Percentiles rank a stretch among this genome's conserved stretches.
These are phyloP conservation scores for Scomber colias DNA, from an alignment of 2,113 vertebrate species.

Conservation along the genomic window DNA sequence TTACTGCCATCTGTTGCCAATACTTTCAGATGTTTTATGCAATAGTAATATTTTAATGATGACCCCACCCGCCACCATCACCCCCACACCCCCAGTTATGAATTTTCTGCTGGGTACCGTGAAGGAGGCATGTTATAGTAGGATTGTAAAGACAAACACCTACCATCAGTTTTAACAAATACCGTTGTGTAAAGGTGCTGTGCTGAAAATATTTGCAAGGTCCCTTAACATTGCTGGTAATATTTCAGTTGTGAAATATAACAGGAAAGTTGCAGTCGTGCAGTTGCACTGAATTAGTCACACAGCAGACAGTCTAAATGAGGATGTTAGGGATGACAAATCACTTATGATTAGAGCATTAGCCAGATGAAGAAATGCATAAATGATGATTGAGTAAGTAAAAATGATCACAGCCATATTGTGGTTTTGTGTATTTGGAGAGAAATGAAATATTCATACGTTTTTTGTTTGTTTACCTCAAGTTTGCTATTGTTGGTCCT, in stretches of 20 bases:
- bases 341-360: constrained; percentile 76
- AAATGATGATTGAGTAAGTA: constrained; percentile 71
- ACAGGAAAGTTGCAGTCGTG: constrained; percentile 50
- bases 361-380: constrained; percentile 81
- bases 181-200: constrained; percentile 67
- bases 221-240: constrained; percentile 69
- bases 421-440: constrained; percentile 63
- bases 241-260: constrained; percentile 51
- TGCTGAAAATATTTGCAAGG: constrained; percentile 63
- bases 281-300: constrained; percentile 76
- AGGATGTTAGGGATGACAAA: constrained; percentile 76
- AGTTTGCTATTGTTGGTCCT: constrained; percentile 49
- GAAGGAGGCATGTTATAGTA: constrained; percentile 51
- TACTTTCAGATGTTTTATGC: constrained; percentile 76
- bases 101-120: constrained; percentile 63
- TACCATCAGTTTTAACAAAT: constrained; percentile 67
- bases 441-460: constrained; percentile 70
- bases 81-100: constrained; percentile 10
- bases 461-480: constrained; percentile 76
- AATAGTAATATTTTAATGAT: constrained; percentile 77
- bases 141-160: constrained; percentile 58
- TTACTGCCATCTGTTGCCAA: constrained; percentile 96
- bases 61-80: constrained; percentile 42
- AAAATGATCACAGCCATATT: constrained; percentile 63
- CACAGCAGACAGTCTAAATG: constrained; percentile 61